These are phyloP conservation scores for Ostrea denselamellosa DNA, from an alignment of 1,140 invertebrate species.

Conservation along the genomic window DNA sequence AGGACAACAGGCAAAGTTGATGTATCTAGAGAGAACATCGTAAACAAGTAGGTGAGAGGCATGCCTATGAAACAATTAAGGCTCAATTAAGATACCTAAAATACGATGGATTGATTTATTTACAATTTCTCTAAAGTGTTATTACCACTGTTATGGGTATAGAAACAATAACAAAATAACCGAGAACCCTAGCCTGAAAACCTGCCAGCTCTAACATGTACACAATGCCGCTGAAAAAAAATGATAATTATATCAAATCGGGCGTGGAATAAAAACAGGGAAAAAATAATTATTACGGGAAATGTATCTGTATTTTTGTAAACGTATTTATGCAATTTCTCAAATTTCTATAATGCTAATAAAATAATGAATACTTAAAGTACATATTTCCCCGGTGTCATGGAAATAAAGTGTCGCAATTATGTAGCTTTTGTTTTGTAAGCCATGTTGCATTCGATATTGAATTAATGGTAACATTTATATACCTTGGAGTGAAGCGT, in stretches of 20 bases:
- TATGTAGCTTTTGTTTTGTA: too few species aligned
- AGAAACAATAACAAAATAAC: background rate
- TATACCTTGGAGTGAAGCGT: too few species aligned
- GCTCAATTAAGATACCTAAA: background rate
- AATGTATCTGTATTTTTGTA: too few species aligned
- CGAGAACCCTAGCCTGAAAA: background rate
- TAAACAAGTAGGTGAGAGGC: background rate
- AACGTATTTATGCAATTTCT: too few species aligned
- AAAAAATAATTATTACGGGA: background rate
- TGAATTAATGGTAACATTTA: too few species aligned
- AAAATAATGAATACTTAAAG: too few species aligned
- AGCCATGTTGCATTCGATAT: too few species aligned
- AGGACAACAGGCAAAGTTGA: background rate
- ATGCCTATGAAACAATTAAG: background rate
- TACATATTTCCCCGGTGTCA: too few species aligned
- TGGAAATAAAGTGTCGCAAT: too few species aligned
- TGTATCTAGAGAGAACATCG: background rate
- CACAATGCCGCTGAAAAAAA: too few species aligned
- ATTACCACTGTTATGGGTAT: background rate
- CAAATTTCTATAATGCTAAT: too few species aligned
- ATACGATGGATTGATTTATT: background rate
- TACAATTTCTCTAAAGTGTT: background rate
- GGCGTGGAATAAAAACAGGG: background rate
- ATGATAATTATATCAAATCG: background rate
- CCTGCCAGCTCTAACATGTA: too few species aligned